Evolutionary conservation across 1,140 invertebrate genomes (phyloP).

Genomic region (Bombus sylvicola): DNA sequence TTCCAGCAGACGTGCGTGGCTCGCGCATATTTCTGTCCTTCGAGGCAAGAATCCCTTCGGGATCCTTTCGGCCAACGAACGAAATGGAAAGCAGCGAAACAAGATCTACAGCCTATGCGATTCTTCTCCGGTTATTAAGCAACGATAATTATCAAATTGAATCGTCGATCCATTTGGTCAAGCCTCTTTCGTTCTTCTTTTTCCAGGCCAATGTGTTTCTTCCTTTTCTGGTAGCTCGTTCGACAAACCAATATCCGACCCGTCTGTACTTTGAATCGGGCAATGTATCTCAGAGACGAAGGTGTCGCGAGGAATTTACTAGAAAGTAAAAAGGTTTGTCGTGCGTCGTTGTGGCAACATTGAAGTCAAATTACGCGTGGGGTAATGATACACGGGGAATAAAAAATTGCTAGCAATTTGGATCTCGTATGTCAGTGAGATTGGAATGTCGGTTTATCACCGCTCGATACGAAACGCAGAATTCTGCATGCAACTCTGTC

Average conservation of each 20-base stretch:
- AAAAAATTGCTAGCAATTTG: too few relatives aligned
- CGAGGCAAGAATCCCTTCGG: constrained; percentile 41
- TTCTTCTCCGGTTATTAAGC: constrained; percentile 76
- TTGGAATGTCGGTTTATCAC: neutral
- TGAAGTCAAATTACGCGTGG: neutral
- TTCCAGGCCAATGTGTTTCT: neutral
- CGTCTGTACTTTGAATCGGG: neutral
- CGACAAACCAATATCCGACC: neutral
- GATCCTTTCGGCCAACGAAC: constrained; percentile 52
- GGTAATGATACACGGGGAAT: too few relatives aligned
- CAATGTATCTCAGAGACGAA: neutral
- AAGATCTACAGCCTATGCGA: constrained; percentile 53
- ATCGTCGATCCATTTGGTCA: constrained; percentile 59
- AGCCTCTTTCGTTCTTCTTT: constrained; percentile 50
- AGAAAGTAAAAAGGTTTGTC: neutral
- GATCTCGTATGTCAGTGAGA: neutral
- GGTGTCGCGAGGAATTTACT: neutral
- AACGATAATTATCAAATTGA: constrained; percentile 65
- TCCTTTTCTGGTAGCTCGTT: neutral
- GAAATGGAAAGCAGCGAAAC: constrained; percentile 46
- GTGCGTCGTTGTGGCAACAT: neutral
- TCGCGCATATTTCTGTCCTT: constrained; percentile 49
- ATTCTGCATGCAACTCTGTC: neutral
- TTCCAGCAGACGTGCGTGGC: constrained; percentile 24
- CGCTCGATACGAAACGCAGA: neutral